phyloP scores from a whole-genome alignment of 2,113 vertebrate genomes.

The Leuciscus idus region DNA sequence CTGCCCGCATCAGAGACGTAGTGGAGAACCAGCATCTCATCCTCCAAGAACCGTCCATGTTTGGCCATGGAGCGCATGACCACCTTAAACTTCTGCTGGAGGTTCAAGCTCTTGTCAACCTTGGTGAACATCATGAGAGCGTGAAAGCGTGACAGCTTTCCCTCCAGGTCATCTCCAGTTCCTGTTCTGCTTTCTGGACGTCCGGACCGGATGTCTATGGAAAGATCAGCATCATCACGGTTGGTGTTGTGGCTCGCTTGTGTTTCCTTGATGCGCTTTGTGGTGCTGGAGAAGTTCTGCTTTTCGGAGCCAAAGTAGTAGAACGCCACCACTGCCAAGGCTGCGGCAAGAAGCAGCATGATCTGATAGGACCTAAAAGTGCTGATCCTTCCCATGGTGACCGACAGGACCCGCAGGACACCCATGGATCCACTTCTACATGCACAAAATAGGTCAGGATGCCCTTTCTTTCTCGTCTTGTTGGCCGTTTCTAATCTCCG shows the following conservation, averaged over 20 bases:
- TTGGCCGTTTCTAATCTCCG: not conserved
- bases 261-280: constrained; percentile 83
- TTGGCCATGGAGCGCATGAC: constrained; percentile 79
- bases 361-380: constrained; percentile 78
- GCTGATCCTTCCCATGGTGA: constrained; percentile 74
- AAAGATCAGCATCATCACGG: constrained; percentile 75
- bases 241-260: constrained; percentile 75
- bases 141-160: constrained; percentile 71
- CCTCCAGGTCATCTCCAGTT: not conserved
- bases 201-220: constrained; percentile 63
- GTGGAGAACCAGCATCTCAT: constrained; percentile 76
- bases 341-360: constrained; percentile 81
- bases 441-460: not conserved
- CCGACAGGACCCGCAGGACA: constrained; percentile 64
- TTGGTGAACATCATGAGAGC: constrained; percentile 94
- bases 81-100: constrained; percentile 80
- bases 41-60: constrained; percentile 72
- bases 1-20: constrained; percentile 83
- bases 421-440: constrained; percentile 65
- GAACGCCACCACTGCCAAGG: constrained; percentile 87
- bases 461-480: not conserved
- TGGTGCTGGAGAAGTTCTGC: constrained; percentile 92
- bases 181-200: constrained; percentile 19
- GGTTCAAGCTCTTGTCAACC: constrained; percentile 81
- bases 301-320: constrained; percentile 89